Conservation (phyloP, 64 coral and sea anemone genomes). For the Actinia tenebrosa region DNA sequence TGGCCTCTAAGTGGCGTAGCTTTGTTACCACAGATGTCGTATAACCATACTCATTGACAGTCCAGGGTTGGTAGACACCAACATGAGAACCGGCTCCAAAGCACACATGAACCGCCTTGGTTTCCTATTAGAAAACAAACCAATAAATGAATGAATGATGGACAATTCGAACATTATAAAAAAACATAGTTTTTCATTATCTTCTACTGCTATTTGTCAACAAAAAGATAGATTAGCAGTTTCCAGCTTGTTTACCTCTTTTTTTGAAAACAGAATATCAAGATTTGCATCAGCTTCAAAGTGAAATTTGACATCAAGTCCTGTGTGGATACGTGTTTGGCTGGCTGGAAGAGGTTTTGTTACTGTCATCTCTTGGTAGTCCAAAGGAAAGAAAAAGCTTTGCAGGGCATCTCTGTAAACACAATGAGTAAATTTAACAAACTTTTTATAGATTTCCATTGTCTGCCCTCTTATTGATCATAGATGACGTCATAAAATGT, state of each 20-base stretch:
- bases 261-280: conserved; percentile 92
- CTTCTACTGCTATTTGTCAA: not conserved
- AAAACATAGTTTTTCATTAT: no score
- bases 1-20: conserved; percentile 81
- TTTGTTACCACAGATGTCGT: conserved; percentile 91
- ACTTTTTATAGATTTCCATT: no score
- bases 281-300: conserved; percentile 88
- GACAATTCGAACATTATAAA: not conserved
- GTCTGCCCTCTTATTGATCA: no score
- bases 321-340: conserved; percentile 85
- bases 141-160: not conserved
- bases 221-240: not conserved
- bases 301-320: conserved; percentile 86
- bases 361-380: conserved; percentile 91
- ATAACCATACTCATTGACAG: conserved; percentile 98
- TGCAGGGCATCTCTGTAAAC: conserved; percentile 75
- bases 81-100: conserved; percentile 78
- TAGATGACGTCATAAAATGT: no score
- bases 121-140: conserved; percentile 47
- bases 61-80: conserved; percentile 89
- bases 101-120: conserved; percentile 91
- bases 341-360: conserved; percentile 87
- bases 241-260: conserved; percentile 37
- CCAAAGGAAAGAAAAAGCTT: conserved; percentile 91
- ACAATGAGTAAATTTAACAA: not conserved